These are phyloP conservation scores for Acleris sparsana DNA, from an alignment of 2,888 invertebrate species.

Conservation along the genomic window DNA sequence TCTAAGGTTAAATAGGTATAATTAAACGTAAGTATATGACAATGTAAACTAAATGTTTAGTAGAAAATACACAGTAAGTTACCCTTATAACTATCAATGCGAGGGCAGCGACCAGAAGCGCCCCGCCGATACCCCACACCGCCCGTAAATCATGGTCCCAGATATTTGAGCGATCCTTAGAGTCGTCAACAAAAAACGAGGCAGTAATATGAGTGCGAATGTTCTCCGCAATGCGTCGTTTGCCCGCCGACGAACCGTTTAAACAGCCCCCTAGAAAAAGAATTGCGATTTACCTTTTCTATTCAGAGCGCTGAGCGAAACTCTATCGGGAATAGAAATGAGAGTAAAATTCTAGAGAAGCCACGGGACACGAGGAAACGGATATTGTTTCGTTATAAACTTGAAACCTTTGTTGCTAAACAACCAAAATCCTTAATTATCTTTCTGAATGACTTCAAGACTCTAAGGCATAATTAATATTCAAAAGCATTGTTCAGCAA, in stretches of 20 bases:
- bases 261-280: conserved; percentile 86
- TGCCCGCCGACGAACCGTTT: conserved; percentile 88
- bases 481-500: conserved; percentile 31
- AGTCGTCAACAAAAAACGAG: conserved; percentile 66
- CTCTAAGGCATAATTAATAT: conserved; percentile 31
- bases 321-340: conserved; percentile 15
- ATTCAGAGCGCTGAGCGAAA: conserved; percentile 9
- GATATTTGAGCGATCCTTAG: conserved; percentile 54
- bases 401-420: conserved; percentile 25
- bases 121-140: conserved; percentile 56
- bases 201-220: conserved; percentile 66
- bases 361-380: conserved; percentile 9
- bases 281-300: conserved; percentile 38
- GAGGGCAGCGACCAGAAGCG: conserved; percentile 53
- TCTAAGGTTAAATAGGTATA: too few species aligned
- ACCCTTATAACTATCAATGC: conserved; percentile 65
- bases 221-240: conserved; percentile 86
- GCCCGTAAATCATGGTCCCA: conserved; percentile 62
- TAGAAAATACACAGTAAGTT: conserved; percentile 35
- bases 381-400: conserved; percentile 21
- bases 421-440: conserved; percentile 28
- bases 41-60: too few species aligned
- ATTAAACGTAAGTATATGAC: too few species aligned
- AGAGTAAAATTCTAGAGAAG: conserved; percentile 4
- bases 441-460: conserved; percentile 30